Evolutionary conservation across 2,888 invertebrate species (phyloP).

Genomic region (Bursaphelenchus okinawaensis): DNA sequence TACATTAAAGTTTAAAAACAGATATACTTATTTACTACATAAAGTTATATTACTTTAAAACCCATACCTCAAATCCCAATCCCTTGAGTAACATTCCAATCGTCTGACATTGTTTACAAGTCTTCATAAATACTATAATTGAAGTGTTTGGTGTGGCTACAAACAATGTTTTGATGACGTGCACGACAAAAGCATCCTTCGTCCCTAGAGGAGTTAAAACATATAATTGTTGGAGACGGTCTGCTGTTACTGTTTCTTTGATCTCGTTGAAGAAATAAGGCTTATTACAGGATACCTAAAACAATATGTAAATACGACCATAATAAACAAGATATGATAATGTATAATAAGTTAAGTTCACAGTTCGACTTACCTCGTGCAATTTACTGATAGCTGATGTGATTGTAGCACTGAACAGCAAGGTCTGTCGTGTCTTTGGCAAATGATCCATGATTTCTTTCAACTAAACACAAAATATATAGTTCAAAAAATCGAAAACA

Average conservation of each 20-base stretch:
- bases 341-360: too few species aligned
- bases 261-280: conserved; percentile 66
- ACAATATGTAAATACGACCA: conserved; percentile 26
- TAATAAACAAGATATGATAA: background rate
- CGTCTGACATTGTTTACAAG: conserved; percentile 65
- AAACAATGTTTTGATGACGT: conserved; percentile 65
- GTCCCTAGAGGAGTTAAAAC: conserved; percentile 83
- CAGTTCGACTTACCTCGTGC: conserved; percentile 66
- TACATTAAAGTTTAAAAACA: too few species aligned
- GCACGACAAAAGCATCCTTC: conserved; percentile 61
- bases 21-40: too few species aligned
- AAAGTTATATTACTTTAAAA: conserved; percentile 3
- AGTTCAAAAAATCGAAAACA: background rate
- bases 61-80: conserved; percentile 48
- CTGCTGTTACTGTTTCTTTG: conserved; percentile 60
- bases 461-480: conserved; percentile 59
- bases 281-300: conserved; percentile 49
- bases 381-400: conserved; percentile 73
- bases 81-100: conserved; percentile 52
- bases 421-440: conserved; percentile 61
- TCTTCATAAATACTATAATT: conserved; percentile 88
- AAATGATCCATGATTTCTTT: conserved; percentile 70
- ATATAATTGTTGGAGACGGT: conserved; percentile 80
- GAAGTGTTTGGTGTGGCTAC: conserved; percentile 72
- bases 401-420: conserved; percentile 73